Base-by-base conservation (phyloP, 2,113 vertebrate species). In the Pao palembangensis region DNA sequence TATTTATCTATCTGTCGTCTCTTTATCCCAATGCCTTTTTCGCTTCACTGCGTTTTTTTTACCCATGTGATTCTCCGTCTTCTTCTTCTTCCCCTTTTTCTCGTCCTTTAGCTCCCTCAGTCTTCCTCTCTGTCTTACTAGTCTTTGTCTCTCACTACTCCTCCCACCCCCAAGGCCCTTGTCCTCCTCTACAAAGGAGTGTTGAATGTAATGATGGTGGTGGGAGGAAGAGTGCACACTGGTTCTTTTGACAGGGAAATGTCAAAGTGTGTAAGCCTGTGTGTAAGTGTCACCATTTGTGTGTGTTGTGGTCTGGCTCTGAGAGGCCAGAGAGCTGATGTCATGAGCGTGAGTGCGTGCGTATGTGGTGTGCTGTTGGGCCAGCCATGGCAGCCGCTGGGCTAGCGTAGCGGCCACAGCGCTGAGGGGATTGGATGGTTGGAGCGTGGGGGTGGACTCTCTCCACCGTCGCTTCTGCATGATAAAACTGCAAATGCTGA, bases 211-310 rank as follows among this genome's bases (percentile, higher is more conserved):
- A 83, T 81, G 85, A 78, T 79, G 88, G 71, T 61, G 58, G 85
- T 76, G 82, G 84, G 84, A 79, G 85, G 78, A 72, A 78, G 79
- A 80, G 79, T 41, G 58, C 85, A 91, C 85, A 90, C 84, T 86
- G 81, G 73, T 51, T 86, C 88, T 87, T 91, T 90, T 90, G 86
- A 89, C 80, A 76, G 79, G 75, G 79, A 90, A 90, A 91, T 89
- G 85, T 90, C 88, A 91, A 81, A 84, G 81, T 85, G 84, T 75
- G 79, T 81, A 64, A 76, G 76, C 56, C 76, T 47, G 44, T 47
- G 44, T 47, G 44, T 77, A 62, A 43, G 51, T 65, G 51, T 69
- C 44, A 64, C 55, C 61, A 38, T 58, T 46, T 51, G 48, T 75
- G 62, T 56, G 63, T 66, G 50, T 61, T 7, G 59, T 51, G 75